These are phyloP conservation scores for Melanostoma scalare DNA, from an alignment of 2,888 invertebrate genomes.

Conservation along the genomic window DNA sequence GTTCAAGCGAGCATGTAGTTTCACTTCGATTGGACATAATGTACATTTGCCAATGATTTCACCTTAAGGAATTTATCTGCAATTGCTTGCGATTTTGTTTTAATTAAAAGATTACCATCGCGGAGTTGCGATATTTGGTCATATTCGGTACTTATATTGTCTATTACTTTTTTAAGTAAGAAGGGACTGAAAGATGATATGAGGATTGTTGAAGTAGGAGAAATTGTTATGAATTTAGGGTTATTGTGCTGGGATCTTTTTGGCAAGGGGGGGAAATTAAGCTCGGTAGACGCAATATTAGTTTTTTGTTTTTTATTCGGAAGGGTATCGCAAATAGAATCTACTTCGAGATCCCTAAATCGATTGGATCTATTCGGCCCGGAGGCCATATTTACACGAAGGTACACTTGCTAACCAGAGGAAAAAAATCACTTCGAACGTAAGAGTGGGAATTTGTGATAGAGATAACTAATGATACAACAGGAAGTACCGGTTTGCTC, in stretches of 20 bases:
- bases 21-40: constrained; percentile 11
- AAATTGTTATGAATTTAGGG: constrained; percentile 14
- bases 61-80: constrained; percentile 17
- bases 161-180: constrained; percentile 31
- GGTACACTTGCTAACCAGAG: background rate
- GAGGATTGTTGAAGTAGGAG: background rate
- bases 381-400: constrained; percentile 10
- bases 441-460: too few species aligned
- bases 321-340: background rate
- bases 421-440: too few species aligned
- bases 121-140: constrained; percentile 24
- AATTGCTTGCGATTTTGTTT: constrained; percentile 9
- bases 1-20: background rate
- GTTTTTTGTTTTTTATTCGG: constrained; percentile 15
- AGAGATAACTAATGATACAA: background rate
- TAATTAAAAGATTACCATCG: constrained; percentile 9
- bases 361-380: constrained; percentile 24
- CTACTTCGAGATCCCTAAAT: constrained; percentile 19
- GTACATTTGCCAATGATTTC: background rate
- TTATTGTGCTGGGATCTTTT: background rate
- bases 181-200: too few species aligned
- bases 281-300: background rate
- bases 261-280: constrained; percentile 8
- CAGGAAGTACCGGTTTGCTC: background rate
- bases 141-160: constrained; percentile 25